Evolutionary conservation across 2,888 invertebrate species (phyloP).

Genomic region (Muscina levida): DNA sequence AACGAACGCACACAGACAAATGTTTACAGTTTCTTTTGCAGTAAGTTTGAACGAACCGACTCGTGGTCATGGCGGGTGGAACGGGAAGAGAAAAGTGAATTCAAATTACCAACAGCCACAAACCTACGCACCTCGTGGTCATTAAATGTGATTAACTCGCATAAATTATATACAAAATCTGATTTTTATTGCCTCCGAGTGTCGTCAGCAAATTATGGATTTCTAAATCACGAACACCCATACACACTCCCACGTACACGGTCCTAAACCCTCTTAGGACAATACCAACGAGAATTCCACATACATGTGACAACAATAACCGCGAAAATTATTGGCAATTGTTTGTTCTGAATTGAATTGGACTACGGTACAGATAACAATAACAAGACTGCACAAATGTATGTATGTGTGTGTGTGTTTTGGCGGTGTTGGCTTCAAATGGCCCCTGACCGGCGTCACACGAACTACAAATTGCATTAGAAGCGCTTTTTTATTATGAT

Average conservation of each 20-base stretch:
- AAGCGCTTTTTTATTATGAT: slow-evolving; percentile 40
- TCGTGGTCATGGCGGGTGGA: too few species aligned
- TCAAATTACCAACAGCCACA: slow-evolving; percentile 20
- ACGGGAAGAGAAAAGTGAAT: too few species aligned
- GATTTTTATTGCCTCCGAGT: slow-evolving; percentile 67
- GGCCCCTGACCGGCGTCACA: slow-evolving; percentile 56
- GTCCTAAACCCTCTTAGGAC: slow-evolving; percentile 54
- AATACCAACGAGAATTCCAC: slow-evolving; percentile 7
- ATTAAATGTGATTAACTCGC: slow-evolving; percentile 78
- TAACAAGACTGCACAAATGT: background rate
- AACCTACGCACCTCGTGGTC: slow-evolving; percentile 57
- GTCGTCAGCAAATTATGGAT: slow-evolving; percentile 64
- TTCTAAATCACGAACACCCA: slow-evolving; percentile 47
- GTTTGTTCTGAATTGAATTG: slow-evolving; percentile 72
- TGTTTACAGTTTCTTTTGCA: slow-evolving; percentile 16
- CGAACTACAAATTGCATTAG: slow-evolving; percentile 64
- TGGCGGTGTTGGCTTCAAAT: background rate
- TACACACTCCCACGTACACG: slow-evolving; percentile 27
- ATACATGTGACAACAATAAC: slow-evolving; percentile 68
- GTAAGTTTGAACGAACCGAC: background rate
- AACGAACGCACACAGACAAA: background rate
- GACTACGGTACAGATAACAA: slow-evolving; percentile 62
- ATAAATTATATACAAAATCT: slow-evolving; percentile 75
- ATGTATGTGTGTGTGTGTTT: background rate
- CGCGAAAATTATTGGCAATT: slow-evolving; percentile 77